Evolutionary conservation across 2,113 vertebrate species (phyloP).

Genomic region (Hydropotes inermis): DNA sequence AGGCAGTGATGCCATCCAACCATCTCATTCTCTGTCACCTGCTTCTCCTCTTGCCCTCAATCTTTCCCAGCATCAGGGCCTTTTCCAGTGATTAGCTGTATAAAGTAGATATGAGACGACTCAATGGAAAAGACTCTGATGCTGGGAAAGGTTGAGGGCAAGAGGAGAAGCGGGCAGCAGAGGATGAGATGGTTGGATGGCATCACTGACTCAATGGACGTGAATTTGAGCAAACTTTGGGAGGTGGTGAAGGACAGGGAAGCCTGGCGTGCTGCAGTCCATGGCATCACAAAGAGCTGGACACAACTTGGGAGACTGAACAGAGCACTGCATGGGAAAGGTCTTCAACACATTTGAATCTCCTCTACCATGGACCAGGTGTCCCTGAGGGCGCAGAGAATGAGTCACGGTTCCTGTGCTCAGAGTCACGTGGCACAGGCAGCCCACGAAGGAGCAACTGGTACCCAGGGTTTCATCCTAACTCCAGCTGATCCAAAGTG

Average conservation of each 20-base stretch:
- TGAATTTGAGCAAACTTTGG: neutral
- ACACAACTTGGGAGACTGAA: neutral
- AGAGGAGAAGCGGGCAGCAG: neutral
- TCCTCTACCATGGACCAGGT: neutral
- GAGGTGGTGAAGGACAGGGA: neutral
- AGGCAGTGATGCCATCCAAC: neutral
- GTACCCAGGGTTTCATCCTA: neutral
- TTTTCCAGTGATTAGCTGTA: neutral
- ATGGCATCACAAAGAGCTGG: neutral
- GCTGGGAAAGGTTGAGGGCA: neutral
- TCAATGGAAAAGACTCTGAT: neutral
- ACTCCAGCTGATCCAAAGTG: neutral
- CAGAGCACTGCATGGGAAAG: neutral
- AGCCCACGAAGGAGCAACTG: neutral
- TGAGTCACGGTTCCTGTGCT: neutral
- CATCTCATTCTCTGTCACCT: neutral
- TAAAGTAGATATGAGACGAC: neutral
- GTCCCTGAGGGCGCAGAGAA: neutral
- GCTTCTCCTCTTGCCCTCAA: neutral
- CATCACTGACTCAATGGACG: neutral
- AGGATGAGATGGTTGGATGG: neutral
- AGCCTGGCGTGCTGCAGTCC: neutral
- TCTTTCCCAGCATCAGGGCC: neutral
- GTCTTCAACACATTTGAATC: neutral
- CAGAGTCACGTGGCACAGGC: neutral